Base-by-base conservation (phyloP, 2,888 invertebrate genomes). In the Flexamia atlantica region DNA sequence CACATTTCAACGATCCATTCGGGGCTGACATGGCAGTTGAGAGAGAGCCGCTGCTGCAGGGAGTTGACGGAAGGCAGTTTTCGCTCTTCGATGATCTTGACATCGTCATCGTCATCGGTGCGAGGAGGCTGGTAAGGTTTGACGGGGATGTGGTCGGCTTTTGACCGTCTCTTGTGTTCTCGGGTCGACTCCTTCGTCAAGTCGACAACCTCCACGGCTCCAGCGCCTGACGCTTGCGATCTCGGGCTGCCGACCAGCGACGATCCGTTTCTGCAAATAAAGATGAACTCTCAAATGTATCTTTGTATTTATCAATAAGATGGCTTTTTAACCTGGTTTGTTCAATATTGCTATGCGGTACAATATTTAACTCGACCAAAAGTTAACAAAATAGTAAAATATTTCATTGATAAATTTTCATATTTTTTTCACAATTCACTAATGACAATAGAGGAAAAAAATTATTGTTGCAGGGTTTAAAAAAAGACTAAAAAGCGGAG, bases 1-100 rank as follows among this genome's bases (percentile, higher is more conserved):
- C 91, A 90, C 90, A 93, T 88, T 86, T 92, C 91, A 3, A 89
- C 86, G 9, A 94, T 88, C 93, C 93, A 94, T 85, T 92, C 90
- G 0, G 89, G 88, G 23, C 92, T 91, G 7, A 92, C 90, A 12
- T 92, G 89, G 0, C 91, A 90, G 25, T 90, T 91, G 30, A 92
- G 91, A 87, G 91, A 92, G n/a, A 92, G 90, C 3, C 92, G 91
- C 32, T 92, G 92, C 87, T 92, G 91, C 28, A 94, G 90, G 36
- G 93, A 91, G 88, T 94, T 95, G 17, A 93, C 89, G 42, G 90
- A 89, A 42, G 82, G 64, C 72, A 85, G 53, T 81, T 53, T 74
- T 79, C 84, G 82, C 42, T 83, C 83, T 57, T 81, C 42, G 23
- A 74, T n/a, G 14, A 79, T 82, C 36, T 79, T 68, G 12, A 82